Evolutionary conservation across 2,797 vertebrate species (phyloP).

Genomic region (Rhabdomys pumilio): DNA sequence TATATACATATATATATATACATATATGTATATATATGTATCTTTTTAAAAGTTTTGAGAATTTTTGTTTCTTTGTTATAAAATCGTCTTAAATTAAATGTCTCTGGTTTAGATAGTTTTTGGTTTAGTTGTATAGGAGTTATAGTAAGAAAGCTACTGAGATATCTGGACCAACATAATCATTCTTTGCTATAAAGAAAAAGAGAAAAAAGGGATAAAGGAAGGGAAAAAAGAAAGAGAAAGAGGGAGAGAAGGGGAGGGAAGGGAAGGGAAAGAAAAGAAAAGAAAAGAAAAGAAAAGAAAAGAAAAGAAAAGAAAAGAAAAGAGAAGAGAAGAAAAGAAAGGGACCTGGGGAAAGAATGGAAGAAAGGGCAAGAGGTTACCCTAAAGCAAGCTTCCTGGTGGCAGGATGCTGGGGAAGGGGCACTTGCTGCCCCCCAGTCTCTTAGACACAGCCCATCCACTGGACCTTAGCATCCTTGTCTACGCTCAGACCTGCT

Average conservation of each 20-base stretch:
- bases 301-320: too few species aligned
- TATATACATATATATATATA: too few species aligned
- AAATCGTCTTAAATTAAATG: not conserved
- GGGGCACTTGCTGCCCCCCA: not conserved
- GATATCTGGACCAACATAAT: not conserved
- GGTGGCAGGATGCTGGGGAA: fast-evolving
- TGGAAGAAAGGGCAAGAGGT: too few species aligned
- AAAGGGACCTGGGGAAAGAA: too few species aligned
- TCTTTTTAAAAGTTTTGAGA: not conserved
- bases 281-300: too few species aligned
- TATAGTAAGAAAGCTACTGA: not conserved
- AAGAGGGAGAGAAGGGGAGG: too few species aligned
- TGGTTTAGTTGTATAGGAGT: not conserved
- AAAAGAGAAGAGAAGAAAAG: not conserved
- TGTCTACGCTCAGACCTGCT: fast-evolving
- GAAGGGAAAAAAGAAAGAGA: too few species aligned
- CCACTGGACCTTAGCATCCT: fast-evolving
- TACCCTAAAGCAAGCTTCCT: not conserved
- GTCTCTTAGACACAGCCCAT: not conserved
- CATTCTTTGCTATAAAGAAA: not conserved
- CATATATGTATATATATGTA: not conserved
- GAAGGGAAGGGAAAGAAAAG: not conserved
- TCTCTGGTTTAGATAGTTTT: fast-evolving
- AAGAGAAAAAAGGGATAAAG: not conserved
- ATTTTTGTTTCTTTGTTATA: not conserved